These are phyloP conservation scores for Suricata suricatta DNA, from an alignment of 2,113 vertebrate genomes.

Conservation along the genomic window DNA sequence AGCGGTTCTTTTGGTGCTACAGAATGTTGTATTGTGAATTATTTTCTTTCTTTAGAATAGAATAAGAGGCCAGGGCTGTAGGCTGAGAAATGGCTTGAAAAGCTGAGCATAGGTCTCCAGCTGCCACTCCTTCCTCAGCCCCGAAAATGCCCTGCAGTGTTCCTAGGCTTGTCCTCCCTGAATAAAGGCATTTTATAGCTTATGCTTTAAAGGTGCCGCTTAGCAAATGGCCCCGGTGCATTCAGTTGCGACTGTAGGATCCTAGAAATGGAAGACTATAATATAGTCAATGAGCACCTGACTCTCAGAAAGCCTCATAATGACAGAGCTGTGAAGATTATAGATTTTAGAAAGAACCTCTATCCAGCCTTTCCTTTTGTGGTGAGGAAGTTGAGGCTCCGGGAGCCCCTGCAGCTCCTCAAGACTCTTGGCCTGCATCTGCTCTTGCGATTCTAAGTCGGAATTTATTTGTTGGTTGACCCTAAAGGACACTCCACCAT, in stretches of 20 bases:
- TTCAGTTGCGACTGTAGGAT: background rate
- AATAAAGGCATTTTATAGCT: background rate
- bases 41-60: conserved; percentile 28
- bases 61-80: background rate
- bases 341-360: background rate
- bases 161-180: background rate
- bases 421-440: too few species aligned
- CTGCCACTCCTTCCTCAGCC: background rate
- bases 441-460: background rate
- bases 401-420: background rate
- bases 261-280: background rate
- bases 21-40: background rate
- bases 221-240: background rate
- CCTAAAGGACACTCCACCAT: background rate
- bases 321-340: background rate
- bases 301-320: background rate
- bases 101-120: background rate
- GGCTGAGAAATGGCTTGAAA: background rate
- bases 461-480: background rate
- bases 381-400: background rate
- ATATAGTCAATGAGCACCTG: background rate
- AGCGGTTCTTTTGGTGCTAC: background rate
- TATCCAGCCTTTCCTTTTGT: background rate
- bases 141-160: background rate
- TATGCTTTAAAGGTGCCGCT: background rate